Conservation (phyloP, 1,140 invertebrate genomes). For the Diachasma alloeum region DNA sequence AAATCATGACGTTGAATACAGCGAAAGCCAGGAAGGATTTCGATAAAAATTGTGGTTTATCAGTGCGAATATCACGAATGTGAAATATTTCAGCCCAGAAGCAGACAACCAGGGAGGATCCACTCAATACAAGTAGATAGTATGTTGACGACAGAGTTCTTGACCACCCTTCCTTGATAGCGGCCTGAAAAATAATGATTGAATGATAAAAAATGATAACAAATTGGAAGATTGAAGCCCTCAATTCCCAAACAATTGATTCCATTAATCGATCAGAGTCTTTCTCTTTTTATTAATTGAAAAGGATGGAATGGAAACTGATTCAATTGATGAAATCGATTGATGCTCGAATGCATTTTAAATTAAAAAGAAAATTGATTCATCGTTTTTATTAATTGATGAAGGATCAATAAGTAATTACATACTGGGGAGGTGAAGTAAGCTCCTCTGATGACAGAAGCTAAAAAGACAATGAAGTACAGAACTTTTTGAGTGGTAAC, state of each 20-base stretch:
- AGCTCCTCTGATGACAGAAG: conserved; percentile 83
- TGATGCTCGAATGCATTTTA: too few species aligned
- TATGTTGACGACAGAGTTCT: conserved; percentile 87
- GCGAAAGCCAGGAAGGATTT: conserved; percentile 94
- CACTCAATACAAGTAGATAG: conserved; percentile 88
- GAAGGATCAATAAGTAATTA: conserved; percentile 31
- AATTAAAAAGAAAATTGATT: too few species aligned
- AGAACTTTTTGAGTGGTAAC: conserved; percentile 92
- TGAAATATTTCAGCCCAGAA: conserved; percentile 97
- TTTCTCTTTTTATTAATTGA: too few species aligned
- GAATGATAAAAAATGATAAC: conserved; percentile 10
- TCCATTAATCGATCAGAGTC: not conserved
- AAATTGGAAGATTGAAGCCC: not conserved
- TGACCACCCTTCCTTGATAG: conserved; percentile 83
- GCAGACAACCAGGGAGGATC: conserved; percentile 90
- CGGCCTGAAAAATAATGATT: conserved; percentile 69
- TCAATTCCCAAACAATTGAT: not conserved
- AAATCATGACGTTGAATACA: conserved; percentile 89
- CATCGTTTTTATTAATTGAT: too few species aligned
- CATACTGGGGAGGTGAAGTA: conserved; percentile 90
- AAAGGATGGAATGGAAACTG: too few species aligned
- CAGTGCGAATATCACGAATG: conserved; percentile 84
- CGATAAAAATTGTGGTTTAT: conserved; percentile 87
- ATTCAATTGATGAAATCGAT: too few species aligned
- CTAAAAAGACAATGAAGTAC: conserved; percentile 89